A percentile compares a stretch with the other conserved stretches of the same genome.
Conservation (phyloP, 2,113 vertebrate species). For the Perca fluviatilis region DNA sequence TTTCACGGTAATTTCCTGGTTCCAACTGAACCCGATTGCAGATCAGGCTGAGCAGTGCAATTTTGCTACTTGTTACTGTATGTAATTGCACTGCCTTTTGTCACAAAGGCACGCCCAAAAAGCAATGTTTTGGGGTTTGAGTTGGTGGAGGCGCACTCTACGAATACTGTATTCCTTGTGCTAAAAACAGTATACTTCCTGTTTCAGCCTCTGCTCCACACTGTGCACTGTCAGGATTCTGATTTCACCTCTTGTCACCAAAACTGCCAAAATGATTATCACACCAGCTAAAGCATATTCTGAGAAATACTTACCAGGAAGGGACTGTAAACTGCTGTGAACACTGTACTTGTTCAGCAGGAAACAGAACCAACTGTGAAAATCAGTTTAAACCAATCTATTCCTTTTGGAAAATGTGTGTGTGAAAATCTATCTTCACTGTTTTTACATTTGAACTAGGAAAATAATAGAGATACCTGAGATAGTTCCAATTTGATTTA, state of each 20-base stretch:
- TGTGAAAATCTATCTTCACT: neutral
- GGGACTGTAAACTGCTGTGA: neutral
- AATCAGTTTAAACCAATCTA: neutral
- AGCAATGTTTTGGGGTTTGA: neutral
- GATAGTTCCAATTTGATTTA: neutral
- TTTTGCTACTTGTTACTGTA: constrained; percentile 15
- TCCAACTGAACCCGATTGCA: constrained; percentile 15
- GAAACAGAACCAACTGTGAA: neutral
- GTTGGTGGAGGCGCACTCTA: neutral
- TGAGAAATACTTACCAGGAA: neutral
- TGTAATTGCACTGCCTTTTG: constrained; percentile 31
- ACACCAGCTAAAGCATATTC: neutral
- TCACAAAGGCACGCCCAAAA: constrained; percentile 9
- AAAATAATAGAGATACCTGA: neutral
- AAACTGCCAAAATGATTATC: constrained; percentile 25
- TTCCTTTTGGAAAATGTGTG: neutral
- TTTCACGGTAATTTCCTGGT: constrained; percentile 20
- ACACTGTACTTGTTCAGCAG: neutral
- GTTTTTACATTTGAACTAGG: neutral
- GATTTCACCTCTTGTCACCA: constrained; percentile 10
- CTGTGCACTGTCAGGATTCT: constrained; percentile 12
- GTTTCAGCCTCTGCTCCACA: constrained; percentile 1
- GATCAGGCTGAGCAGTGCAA: constrained; percentile 22
- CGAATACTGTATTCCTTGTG: neutral
- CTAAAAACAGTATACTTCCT: constrained; percentile 14